Conservation (phyloP, 2,797 vertebrate genomes). For the Saxicola maurus region DNA sequence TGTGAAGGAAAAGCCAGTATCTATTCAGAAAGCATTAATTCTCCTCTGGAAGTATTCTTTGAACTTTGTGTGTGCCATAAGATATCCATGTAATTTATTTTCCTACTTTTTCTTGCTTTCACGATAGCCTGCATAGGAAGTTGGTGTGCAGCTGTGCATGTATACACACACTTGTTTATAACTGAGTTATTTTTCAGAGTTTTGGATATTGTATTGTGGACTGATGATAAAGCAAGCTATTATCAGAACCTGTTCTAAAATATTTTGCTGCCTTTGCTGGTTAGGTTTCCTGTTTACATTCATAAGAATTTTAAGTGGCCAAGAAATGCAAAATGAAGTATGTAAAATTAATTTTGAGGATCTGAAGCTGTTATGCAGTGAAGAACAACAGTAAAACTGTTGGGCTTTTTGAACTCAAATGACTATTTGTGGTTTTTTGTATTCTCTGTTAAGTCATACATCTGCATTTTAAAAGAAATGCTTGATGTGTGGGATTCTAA, state of each 20-base stretch:
- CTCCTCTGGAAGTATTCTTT: neutral
- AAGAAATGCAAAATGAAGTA: neutral
- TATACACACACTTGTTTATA: neutral
- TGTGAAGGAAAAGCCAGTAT: neutral
- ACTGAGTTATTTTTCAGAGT: neutral
- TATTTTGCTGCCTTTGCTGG: neutral
- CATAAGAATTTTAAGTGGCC: neutral
- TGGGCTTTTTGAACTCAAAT: neutral
- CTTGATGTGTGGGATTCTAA: neutral
- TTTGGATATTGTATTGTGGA: neutral
- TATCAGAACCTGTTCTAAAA: neutral
- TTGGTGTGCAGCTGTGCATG: neutral
- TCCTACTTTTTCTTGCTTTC: neutral
- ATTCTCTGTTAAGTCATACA: neutral
- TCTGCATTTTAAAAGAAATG: neutral
- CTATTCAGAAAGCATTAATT: neutral
- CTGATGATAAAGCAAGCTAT: neutral
- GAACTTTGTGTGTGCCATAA: neutral
- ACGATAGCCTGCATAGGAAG: neutral
- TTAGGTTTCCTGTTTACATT: neutral
- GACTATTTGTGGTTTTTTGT: neutral
- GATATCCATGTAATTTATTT: neutral
- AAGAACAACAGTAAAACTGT: neutral
- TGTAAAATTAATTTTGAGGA: neutral
- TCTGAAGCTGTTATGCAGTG: neutral